phyloP scores from a whole-genome alignment of 2,888 invertebrate genomes.

The Cosmopolites sordidus region DNA sequence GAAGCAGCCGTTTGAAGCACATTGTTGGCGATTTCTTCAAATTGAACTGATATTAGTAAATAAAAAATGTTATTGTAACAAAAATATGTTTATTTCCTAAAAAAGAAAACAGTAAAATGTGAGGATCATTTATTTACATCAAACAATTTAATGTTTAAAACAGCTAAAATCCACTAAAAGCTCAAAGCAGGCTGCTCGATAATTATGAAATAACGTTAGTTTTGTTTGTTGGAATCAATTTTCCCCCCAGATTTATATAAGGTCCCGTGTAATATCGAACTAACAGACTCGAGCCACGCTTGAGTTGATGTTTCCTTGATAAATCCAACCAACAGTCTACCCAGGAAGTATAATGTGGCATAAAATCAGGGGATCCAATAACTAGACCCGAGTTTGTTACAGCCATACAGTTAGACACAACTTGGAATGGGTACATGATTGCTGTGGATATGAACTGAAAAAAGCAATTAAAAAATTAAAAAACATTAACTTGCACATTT shows the following conservation, averaged over 20 bases:
- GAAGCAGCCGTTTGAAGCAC: too few species aligned
- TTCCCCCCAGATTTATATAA: conserved; percentile 42
- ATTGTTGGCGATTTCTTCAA: too few species aligned
- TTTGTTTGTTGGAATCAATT: conserved; percentile 35
- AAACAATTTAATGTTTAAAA: conserved; percentile 18
- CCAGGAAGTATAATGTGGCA: conserved; percentile 82
- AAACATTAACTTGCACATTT: background rate
- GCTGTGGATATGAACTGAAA: conserved; percentile 72
- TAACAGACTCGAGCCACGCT: conserved; percentile 79
- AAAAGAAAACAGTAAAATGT: background rate
- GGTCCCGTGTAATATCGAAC: conserved; percentile 68
- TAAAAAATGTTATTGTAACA: too few species aligned
- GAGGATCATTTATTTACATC: conserved; percentile 18
- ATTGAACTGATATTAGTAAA: too few species aligned
- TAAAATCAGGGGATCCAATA: conserved; percentile 78
- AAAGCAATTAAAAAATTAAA: conserved; percentile 4
- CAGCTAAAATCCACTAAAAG: conserved; percentile 13
- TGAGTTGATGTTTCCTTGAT: conserved; percentile 68
- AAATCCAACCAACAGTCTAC: conserved; percentile 79
- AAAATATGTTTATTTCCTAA: too few species aligned
- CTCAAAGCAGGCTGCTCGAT: background rate
- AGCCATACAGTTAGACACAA: conserved; percentile 88
- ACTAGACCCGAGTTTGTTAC: conserved; percentile 75
- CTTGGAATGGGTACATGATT: conserved; percentile 86
- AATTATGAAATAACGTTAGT: conserved; percentile 25